phyloP scores from a whole-genome alignment of 2,888 invertebrate species.

The Escarpia spicata region DNA sequence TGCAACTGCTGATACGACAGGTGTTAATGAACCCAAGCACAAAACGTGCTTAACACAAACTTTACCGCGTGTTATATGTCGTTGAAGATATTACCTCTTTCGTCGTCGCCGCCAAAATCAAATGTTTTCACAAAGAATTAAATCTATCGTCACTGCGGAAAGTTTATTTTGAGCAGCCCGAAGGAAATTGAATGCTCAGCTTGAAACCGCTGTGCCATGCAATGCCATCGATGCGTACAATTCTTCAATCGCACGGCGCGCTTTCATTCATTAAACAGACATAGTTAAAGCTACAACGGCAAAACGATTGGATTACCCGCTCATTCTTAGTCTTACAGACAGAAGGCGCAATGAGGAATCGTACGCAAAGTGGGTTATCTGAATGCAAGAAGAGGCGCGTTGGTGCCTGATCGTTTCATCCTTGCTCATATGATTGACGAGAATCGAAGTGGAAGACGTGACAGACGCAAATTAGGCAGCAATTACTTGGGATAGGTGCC shows the following conservation, averaged over 20 bases:
- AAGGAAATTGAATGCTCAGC: background rate
- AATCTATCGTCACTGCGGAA: background rate
- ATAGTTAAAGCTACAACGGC: background rate
- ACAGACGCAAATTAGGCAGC: background rate
- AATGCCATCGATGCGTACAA: background rate
- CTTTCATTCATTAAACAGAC: slow-evolving; percentile 16
- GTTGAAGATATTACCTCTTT: background rate
- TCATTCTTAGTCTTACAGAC: background rate
- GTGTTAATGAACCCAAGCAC: background rate
- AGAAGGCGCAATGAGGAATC: background rate
- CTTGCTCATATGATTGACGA: background rate
- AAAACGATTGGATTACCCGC: background rate
- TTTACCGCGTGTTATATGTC: background rate
- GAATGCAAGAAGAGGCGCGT: background rate
- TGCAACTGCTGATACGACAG: background rate
- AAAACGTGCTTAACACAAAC: background rate
- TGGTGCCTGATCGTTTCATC: background rate
- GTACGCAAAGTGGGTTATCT: background rate
- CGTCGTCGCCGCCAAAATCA: background rate
- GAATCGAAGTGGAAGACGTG: slow-evolving; percentile 10
- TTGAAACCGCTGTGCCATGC: background rate
- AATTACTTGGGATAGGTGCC: background rate
- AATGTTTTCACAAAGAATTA: background rate
- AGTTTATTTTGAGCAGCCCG: background rate
- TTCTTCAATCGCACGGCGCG: background rate